A percentile compares a stretch with the other conserved stretches of the same genome.
Evolutionary conservation across 2,113 vertebrate genomes (phyloP).

Genomic region (Laterallus jamaicensis): DNA sequence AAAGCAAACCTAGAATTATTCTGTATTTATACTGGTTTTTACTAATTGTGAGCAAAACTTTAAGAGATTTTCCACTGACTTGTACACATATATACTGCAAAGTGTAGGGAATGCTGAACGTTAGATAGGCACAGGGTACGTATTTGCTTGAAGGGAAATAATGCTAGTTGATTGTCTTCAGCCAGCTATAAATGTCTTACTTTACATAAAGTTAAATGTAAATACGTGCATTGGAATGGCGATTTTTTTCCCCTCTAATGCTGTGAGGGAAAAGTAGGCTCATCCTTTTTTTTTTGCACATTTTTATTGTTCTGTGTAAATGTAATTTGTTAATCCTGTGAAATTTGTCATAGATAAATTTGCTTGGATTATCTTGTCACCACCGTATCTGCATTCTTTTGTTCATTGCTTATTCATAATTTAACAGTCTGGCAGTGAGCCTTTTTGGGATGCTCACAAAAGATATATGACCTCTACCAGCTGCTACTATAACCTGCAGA

Average conservation of each 20-base stretch:
- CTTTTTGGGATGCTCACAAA: conserved; percentile 87
- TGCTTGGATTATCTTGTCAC: conserved; percentile 92
- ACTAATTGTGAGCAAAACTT: neutral
- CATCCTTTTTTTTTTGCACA: conserved; percentile 65
- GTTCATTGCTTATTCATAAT: conserved; percentile 92
- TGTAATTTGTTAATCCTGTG: conserved; percentile 91
- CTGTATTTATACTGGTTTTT: neutral
- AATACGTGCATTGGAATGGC: conserved; percentile 66
- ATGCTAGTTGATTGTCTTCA: conserved; percentile 38
- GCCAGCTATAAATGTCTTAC: conserved; percentile 70
- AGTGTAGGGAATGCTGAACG: neutral
- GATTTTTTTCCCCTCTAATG: conserved; percentile 59
- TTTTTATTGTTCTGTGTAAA: conserved; percentile 90
- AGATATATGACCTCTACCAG: conserved; percentile 90
- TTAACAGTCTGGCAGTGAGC: conserved; percentile 88
- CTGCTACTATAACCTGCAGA: conserved; percentile 88
- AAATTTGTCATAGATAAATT: conserved; percentile 94
- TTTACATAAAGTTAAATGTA: conserved; percentile 74
- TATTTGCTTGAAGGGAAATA: conserved; percentile 41
- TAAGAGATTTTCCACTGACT: neutral
- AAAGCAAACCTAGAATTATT: neutral
- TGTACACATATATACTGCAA: neutral
- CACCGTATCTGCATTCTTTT: conserved; percentile 90
- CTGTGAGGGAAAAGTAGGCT: conserved; percentile 75
- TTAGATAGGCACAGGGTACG: neutral